Percentiles rank a stretch among this genome's conserved stretches.
Evolutionary conservation across 2,888 invertebrate species (phyloP).

Genomic region (Drosophila infuscata): DNA sequence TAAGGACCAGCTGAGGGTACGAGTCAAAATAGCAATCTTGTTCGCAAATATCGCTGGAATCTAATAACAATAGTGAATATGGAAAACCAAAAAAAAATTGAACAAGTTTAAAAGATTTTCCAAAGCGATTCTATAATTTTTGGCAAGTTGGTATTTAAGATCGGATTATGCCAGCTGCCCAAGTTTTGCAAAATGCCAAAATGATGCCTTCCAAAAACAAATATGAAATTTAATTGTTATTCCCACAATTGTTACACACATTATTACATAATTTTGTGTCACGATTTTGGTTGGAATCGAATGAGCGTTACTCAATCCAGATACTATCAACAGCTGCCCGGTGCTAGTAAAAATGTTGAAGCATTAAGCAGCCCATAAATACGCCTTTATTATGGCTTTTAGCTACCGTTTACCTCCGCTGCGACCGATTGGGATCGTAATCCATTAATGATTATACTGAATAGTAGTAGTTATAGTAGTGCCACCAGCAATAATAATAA

Average conservation of each 20-base stretch:
- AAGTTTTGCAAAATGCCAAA: background rate
- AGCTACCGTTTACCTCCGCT: constrained; percentile 65
- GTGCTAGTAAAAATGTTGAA: constrained; percentile 36
- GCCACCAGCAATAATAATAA: constrained; percentile 35
- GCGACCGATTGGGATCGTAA: constrained; percentile 68
- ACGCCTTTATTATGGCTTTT: constrained; percentile 72
- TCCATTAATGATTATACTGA: constrained; percentile 69
- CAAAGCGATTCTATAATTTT: background rate
- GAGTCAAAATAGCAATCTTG: background rate
- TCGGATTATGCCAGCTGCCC: background rate
- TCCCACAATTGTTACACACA: background rate
- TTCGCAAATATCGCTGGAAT: background rate
- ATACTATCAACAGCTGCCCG: constrained; percentile 5
- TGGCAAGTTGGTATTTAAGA: background rate
- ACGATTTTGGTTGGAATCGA: background rate
- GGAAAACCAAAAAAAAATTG: background rate
- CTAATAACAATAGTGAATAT: background rate
- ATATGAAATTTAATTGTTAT: background rate
- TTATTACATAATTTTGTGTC: background rate
- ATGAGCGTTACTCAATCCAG: constrained; percentile 6
- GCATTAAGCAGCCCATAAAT: constrained; percentile 66
- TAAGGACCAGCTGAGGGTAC: background rate
- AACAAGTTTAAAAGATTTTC: background rate
- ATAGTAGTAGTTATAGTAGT: constrained; percentile 19
- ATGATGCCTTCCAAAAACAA: background rate